Conservation (phyloP, 2,113 vertebrate species). For the Brachypteracias leptosomus region DNA sequence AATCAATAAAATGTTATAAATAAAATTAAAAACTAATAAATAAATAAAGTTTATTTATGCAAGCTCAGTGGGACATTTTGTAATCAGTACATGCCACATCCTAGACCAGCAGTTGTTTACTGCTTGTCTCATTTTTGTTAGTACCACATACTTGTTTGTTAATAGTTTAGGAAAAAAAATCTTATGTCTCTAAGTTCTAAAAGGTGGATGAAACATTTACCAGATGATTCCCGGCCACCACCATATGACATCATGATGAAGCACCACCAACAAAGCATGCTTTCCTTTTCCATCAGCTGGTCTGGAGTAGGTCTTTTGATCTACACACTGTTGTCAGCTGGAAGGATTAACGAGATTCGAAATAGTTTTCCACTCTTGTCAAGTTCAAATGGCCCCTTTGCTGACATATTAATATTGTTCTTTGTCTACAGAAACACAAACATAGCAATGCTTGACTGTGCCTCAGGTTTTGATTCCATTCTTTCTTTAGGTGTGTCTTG, state of each 20-base stretch:
- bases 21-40: neutral
- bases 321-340: neutral
- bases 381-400: neutral
- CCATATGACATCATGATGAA: neutral
- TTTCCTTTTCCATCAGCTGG: neutral
- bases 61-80: neutral
- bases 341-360: neutral
- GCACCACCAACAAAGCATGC: rapidly evolving
- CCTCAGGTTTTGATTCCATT: neutral
- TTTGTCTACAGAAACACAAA: neutral
- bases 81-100: rapidly evolving
- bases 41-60: neutral
- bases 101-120: neutral
- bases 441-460: neutral
- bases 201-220: neutral
- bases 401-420: neutral
- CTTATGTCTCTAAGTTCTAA: neutral
- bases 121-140: neutral
- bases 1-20: neutral
- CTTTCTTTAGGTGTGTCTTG: neutral
- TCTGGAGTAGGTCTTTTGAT: neutral
- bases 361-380: neutral
- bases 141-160: neutral
- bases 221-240: neutral
- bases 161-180: neutral